These are phyloP conservation scores for Sicus ferrugineus DNA, from an alignment of 2,888 invertebrate species.

Conservation along the genomic window DNA sequence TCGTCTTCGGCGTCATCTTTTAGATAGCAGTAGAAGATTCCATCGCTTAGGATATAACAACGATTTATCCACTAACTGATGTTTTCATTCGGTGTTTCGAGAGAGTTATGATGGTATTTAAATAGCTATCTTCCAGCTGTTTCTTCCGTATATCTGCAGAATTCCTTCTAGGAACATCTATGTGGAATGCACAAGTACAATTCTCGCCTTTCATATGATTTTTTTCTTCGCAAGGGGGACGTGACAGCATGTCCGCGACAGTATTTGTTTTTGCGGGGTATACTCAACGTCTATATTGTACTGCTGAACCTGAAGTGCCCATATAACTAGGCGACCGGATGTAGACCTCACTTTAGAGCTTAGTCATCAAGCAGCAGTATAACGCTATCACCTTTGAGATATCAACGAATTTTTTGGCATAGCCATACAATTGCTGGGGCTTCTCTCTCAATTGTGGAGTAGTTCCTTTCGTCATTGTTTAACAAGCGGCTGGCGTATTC, in stretches of 20 bases:
- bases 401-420: not conserved
- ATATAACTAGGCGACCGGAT: conserved; percentile 61
- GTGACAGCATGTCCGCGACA: conserved; percentile 41
- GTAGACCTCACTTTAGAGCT: conserved; percentile 62
- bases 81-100: conserved; percentile 22
- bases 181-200: conserved; percentile 30
- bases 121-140: not conserved
- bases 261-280: conserved; percentile 55
- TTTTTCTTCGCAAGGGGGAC: conserved; percentile 33
- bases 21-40: conserved; percentile 9
- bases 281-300: conserved; percentile 46
- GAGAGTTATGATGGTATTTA: not conserved
- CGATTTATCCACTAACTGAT: conserved; percentile 13
- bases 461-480: conserved; percentile 54
- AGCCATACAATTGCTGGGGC: conserved; percentile 43
- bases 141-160: not conserved
- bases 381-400: not conserved
- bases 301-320: conserved; percentile 61
- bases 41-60: not conserved
- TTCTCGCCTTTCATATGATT: not conserved
- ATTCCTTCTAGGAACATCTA: conserved; percentile 29
- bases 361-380: conserved; percentile 62
- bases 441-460: conserved; percentile 62
- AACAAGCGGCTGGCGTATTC: conserved; percentile 49
- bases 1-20: conserved; percentile 35